Percentiles rank a stretch among this genome's conserved stretches.
Conservation (phyloP, 2,113 vertebrate species). For the Halichoeres trimaculatus region DNA sequence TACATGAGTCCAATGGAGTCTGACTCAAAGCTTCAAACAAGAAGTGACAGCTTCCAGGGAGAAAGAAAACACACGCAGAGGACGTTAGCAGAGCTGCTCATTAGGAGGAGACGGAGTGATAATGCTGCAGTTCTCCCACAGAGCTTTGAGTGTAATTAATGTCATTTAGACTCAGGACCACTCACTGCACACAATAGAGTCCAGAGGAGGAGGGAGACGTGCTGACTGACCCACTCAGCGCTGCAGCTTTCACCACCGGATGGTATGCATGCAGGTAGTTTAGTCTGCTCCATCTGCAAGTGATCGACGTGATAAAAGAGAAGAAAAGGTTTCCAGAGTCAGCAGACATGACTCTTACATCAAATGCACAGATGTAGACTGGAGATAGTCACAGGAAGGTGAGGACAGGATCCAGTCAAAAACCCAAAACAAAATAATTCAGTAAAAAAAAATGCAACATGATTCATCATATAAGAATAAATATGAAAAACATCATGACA, state of each 20-base stretch:
- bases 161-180: constrained; percentile 14
- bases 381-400: constrained; percentile 17
- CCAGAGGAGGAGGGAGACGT: constrained; percentile 16
- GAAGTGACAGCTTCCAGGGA: constrained; percentile 28
- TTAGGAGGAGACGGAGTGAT: constrained; percentile 24
- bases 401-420: neutral
- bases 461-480: no score
- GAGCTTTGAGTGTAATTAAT: constrained; percentile 36
- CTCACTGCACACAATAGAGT: constrained; percentile 33
- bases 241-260: neutral
- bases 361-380: constrained; percentile 13
- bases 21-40: constrained; percentile 34
- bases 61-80: constrained; percentile 15
- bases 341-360: neutral
- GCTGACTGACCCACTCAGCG: constrained; percentile 1
- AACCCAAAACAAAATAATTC: neutral
- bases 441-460: no score
- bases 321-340: neutral
- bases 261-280: constrained; percentile 1
- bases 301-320: constrained; percentile 1
- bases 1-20: neutral
- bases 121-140: constrained; percentile 27
- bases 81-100: constrained; percentile 37
- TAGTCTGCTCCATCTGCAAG: neutral
- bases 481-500: no score